Conservation (phyloP, 2,113 vertebrate species). For the Furnarius figulus region DNA sequence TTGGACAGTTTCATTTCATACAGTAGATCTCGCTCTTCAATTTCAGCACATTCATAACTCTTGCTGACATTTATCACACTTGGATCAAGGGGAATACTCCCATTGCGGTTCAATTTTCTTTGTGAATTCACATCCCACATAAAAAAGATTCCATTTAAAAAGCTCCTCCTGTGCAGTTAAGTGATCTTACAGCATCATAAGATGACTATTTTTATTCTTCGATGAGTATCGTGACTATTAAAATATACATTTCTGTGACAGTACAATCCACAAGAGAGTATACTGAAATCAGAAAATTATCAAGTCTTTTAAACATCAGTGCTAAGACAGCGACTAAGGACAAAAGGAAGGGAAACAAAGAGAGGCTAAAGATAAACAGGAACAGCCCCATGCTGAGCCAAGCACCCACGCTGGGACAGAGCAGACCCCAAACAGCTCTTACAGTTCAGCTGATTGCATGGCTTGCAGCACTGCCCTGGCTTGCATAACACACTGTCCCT, state of each 20-base stretch:
- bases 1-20: background rate
- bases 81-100: background rate
- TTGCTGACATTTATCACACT: constrained; percentile 2
- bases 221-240: background rate
- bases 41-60: constrained; percentile 3
- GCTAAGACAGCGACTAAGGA: background rate
- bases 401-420: background rate
- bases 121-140: background rate
- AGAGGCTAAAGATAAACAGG: background rate
- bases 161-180: background rate
- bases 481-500: background rate
- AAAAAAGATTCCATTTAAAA: background rate
- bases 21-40: background rate
- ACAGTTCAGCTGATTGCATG: background rate
- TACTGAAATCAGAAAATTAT: background rate
- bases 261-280: background rate
- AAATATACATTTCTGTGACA: background rate
- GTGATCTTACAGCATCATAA: background rate
- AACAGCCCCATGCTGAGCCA: background rate
- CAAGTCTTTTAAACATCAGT: background rate
- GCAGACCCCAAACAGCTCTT: background rate
- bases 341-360: background rate
- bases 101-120: background rate
- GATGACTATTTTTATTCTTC: background rate
- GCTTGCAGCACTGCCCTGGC: background rate